These are phyloP conservation scores for Phrynocephalus guinanensis DNA, from an alignment of 2,797 vertebrate genomes.

Conservation along the genomic window DNA sequence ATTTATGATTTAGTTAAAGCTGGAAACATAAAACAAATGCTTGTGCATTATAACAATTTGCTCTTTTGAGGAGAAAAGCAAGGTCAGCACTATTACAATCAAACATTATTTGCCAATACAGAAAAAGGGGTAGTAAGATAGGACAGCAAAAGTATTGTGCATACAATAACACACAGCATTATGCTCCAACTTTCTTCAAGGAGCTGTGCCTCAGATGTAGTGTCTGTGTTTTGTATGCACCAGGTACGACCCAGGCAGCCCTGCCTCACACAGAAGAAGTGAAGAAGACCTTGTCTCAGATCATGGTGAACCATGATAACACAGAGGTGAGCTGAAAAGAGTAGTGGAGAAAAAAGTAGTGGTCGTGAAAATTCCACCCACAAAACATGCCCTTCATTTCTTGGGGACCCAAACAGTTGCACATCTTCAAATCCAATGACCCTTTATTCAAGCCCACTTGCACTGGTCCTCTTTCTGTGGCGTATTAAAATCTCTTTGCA, in stretches of 20 bases:
- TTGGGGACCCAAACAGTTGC: not conserved
- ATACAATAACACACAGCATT: not conserved
- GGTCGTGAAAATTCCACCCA: not conserved
- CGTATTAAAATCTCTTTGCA: no score
- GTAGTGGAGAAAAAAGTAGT: no score
- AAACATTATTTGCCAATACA: not conserved
- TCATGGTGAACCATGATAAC: not conserved
- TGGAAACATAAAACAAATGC: conserved; percentile 26
- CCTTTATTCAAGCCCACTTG: not conserved
- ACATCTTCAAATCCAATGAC: not conserved
- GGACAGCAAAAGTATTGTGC: not conserved
- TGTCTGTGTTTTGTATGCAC: not conserved
- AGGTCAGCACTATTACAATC: not conserved
- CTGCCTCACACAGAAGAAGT: not conserved
- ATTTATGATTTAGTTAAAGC: conserved; percentile 45
- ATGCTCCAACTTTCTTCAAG: not conserved
- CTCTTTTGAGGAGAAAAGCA: not conserved
- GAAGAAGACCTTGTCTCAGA: not conserved
- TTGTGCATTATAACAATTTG: not conserved
- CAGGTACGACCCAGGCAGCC: no score
- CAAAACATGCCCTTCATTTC: not conserved
- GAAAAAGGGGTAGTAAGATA: not conserved
- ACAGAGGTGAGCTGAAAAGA: not conserved
- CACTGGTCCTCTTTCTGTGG: not conserved
- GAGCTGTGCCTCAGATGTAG: no score